Percentiles rank a stretch among this genome's conserved stretches.
These are phyloP conservation scores for Liposcelis brunnea DNA, from an alignment of 2,888 invertebrate species.

Conservation along the genomic window DNA sequence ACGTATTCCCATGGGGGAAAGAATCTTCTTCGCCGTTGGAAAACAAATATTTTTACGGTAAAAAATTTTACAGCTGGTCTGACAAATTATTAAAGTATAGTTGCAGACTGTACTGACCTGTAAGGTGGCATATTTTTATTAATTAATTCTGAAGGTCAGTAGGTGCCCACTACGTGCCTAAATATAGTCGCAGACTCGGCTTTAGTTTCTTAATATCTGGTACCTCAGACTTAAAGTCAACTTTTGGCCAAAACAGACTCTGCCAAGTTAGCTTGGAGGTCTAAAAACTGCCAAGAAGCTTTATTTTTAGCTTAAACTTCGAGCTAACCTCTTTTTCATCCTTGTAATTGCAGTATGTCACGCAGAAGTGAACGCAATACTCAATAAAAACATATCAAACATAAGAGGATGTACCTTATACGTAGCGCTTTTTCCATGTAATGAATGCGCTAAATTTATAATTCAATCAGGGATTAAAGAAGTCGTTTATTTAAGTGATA, in stretches of 20 bases:
- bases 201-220: no score
- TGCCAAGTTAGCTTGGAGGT: no score
- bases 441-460: slow-evolving; percentile 93
- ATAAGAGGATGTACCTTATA: slow-evolving; percentile 69
- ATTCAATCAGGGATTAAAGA: slow-evolving; percentile 80
- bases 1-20: slow-evolving; percentile 80
- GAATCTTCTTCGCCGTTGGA: slow-evolving; percentile 38
- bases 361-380: slow-evolving; percentile 92
- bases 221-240: no score
- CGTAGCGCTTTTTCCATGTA: slow-evolving; percentile 86
- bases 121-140: no score
- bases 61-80: slow-evolving; percentile 16
- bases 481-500: slow-evolving; percentile 67
- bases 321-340: no score
- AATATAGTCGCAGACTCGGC: no score
- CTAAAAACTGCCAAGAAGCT: no score
- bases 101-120: no score
- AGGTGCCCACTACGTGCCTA: no score
- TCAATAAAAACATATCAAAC: slow-evolving; percentile 71
- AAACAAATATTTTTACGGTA: slow-evolving; percentile 76
- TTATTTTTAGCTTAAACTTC: no score
- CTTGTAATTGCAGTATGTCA: slow-evolving; percentile 89
- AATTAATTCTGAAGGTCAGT: no score
- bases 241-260: no score
- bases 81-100: not conserved